phyloP scores from a whole-genome alignment of 2,888 invertebrate genomes.

The Pseudeuparius sepicola region DNA sequence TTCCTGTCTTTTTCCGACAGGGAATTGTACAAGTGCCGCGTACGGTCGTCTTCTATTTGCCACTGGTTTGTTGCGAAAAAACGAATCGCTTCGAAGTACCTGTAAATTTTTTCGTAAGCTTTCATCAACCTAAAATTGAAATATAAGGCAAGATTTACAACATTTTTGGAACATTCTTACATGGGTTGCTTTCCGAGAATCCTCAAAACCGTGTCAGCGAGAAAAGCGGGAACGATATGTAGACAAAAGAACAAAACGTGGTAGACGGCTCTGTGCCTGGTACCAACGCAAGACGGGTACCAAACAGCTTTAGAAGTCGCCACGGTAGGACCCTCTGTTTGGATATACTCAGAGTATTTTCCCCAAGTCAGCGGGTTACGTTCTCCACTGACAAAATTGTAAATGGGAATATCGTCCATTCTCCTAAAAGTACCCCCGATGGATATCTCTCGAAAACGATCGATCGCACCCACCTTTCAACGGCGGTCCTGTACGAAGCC shows the following conservation, averaged over 20 bases:
- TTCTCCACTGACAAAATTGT: not conserved
- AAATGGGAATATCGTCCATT: constrained; percentile 3
- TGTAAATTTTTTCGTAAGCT: constrained; percentile 15
- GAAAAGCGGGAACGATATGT: constrained; percentile 13
- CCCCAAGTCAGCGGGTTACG: constrained; percentile 5
- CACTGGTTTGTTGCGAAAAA: constrained; percentile 14
- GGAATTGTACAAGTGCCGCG: constrained; percentile 9
- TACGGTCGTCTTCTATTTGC: constrained; percentile 10
- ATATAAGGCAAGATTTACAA: no score
- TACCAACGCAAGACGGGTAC: constrained; percentile 3
- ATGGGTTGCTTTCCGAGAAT: constrained; percentile 10
- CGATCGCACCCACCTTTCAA: constrained; percentile 12
- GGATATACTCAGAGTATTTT: not conserved
- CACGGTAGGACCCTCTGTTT: constrained; percentile 6
- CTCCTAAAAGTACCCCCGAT: constrained; percentile 9
- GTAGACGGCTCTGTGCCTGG: constrained; percentile 8
- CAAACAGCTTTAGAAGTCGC: not conserved
- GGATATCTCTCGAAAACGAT: not conserved
- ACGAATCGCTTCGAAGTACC: constrained; percentile 7
- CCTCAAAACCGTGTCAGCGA: constrained; percentile 6
- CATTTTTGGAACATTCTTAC: no score
- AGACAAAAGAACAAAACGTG: constrained; percentile 12
- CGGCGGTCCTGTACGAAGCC: constrained; percentile 27
- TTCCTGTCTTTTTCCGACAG: constrained; percentile 14
- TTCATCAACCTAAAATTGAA: constrained; percentile 13